Conservation (phyloP, 2,888 invertebrate species). For the Sipha maydis region DNA sequence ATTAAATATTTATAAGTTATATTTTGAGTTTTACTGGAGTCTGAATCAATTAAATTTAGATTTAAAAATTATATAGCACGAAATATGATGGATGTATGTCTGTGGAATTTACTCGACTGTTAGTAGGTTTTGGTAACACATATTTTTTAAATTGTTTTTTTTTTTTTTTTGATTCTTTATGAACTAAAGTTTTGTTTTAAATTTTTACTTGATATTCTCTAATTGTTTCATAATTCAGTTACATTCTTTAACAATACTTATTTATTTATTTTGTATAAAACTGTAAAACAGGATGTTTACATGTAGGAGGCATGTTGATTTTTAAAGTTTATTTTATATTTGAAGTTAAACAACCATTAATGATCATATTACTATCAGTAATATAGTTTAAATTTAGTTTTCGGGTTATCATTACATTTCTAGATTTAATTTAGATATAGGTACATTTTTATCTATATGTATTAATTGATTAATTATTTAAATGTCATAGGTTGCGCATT, state of each 20-base stretch:
- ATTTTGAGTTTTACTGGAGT: too few species aligned
- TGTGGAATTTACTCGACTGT: slow-evolving; percentile 33
- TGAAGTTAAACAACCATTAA: background rate
- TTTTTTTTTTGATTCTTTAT: background rate
- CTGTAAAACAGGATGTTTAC: background rate
- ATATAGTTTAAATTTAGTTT: background rate
- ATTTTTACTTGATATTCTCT: background rate
- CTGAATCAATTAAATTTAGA: background rate
- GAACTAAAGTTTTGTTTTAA: background rate
- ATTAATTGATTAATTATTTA: background rate
- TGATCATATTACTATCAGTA: background rate
- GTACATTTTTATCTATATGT: background rate
- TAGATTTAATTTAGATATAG: background rate
- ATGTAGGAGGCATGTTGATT: background rate
- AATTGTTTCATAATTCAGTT: background rate
- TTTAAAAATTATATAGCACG: background rate
- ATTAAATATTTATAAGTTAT: too few species aligned
- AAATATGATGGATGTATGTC: slow-evolving; percentile 18
- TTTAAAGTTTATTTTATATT: background rate
- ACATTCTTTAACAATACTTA: slow-evolving; percentile 9
- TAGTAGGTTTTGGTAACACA: background rate
- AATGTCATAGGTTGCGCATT: background rate
- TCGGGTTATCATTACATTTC: background rate
- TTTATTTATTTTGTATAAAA: background rate
- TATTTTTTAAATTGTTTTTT: background rate